Evolutionary conservation across 2,797 vertebrate genomes (phyloP).

Genomic region (Octomys mimax): DNA sequence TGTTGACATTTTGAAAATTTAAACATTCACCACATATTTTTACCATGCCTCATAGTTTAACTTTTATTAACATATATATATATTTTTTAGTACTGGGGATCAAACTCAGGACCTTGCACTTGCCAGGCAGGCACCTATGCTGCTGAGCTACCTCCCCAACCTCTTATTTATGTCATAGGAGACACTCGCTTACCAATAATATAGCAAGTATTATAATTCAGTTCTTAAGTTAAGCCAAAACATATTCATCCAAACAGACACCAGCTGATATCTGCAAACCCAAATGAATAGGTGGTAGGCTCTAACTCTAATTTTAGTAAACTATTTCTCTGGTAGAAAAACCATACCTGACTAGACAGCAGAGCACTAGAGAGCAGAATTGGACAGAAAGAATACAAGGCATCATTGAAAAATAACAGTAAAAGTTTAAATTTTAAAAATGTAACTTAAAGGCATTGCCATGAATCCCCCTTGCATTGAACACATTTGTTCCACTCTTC

Average conservation of each 20-base stretch:
- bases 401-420: not conserved
- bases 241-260: not conserved
- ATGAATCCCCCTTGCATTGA: not conserved
- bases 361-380: not conserved
- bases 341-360: not conserved
- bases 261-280: not conserved
- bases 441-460: not conserved
- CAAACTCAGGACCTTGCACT: too few relatives aligned
- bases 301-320: not conserved
- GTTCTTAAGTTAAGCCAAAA: too few relatives aligned
- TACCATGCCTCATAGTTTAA: too few relatives aligned
- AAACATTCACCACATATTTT: too few relatives aligned
- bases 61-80: too few relatives aligned
- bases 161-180: too few relatives aligned
- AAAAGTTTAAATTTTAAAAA: not conserved
- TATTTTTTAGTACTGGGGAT: too few relatives aligned
- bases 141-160: too few relatives aligned
- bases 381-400: not conserved
- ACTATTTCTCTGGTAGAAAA: not conserved
- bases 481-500: not conserved
- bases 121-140: too few relatives aligned
- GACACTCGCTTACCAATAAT: too few relatives aligned
- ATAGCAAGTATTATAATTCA: too few relatives aligned
- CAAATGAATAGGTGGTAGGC: not conserved
- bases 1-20: too few relatives aligned